Conservation (phyloP, 2,113 vertebrate genomes). For the Chaetodon trifascialis region DNA sequence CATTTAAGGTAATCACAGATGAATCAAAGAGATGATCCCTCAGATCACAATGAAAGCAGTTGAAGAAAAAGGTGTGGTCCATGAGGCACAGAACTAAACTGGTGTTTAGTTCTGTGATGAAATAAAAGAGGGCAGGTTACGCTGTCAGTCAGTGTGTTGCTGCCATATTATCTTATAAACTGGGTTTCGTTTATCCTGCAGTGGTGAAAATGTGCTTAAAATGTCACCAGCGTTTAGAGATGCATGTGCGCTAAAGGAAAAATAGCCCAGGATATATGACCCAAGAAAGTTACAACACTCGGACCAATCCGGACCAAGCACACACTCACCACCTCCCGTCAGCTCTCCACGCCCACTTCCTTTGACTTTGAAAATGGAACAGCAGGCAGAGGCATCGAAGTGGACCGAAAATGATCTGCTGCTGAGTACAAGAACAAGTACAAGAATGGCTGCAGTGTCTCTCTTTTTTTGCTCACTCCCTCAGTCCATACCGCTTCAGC, state of each 20-base stretch:
- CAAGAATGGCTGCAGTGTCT: not conserved
- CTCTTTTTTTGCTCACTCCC: not conserved
- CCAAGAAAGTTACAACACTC: not conserved
- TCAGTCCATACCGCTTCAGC: not conserved
- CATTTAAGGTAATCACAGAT: no score
- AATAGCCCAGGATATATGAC: not conserved
- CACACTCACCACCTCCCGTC: conserved; percentile 20
- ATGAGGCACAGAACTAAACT: not conserved
- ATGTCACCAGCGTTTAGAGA: no score
- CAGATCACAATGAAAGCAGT: not conserved
- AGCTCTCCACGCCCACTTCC: conserved; percentile 27
- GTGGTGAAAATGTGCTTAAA: no score
- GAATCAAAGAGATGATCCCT: not conserved
- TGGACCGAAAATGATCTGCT: not conserved
- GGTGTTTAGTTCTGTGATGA: not conserved
- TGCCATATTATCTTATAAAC: no score
- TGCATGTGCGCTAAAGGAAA: not conserved
- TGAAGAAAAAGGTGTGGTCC: not conserved
- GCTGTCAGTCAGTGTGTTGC: no score
- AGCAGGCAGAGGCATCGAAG: not conserved
- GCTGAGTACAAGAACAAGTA: not conserved
- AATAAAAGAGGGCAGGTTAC: not conserved
- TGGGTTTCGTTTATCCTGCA: no score
- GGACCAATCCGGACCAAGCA: conserved; percentile 42
- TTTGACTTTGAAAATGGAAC: not conserved